These are phyloP conservation scores for Pygoscelis antarcticus DNA, from an alignment of 2,113 vertebrate species.

Conservation along the genomic window DNA sequence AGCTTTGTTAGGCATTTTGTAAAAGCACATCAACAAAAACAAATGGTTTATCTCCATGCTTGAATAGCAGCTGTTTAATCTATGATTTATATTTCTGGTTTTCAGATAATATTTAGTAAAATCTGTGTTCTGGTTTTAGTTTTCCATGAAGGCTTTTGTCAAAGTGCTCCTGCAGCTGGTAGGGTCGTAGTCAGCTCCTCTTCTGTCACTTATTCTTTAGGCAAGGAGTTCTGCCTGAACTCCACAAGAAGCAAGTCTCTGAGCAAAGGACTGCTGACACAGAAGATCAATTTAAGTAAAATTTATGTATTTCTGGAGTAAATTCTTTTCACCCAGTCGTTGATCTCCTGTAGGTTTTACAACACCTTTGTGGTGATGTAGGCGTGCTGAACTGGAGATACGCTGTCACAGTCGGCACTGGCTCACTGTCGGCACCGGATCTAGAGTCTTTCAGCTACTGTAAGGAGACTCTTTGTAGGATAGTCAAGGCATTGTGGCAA, in stretches of 20 bases:
- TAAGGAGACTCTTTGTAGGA: background rate
- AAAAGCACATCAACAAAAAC: background rate
- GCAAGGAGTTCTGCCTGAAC: background rate
- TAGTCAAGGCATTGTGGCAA: rapidly evolving
- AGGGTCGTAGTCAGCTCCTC: background rate
- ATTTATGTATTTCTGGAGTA: background rate
- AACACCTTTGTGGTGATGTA: rapidly evolving
- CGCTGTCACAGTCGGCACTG: rapidly evolving
- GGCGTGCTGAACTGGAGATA: rapidly evolving
- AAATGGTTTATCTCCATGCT: background rate
- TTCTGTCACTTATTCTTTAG: rapidly evolving
- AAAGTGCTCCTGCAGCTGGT: background rate
- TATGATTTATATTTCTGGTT: background rate
- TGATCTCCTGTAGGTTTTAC: background rate
- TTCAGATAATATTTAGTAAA: background rate
- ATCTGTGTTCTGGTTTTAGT: background rate
- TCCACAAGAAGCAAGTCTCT: rapidly evolving
- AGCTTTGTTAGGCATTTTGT: background rate
- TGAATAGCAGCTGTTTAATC: background rate
- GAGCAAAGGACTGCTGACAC: background rate
- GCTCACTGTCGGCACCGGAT: rapidly evolving
- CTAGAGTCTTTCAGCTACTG: background rate
- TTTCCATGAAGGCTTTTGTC: background rate
- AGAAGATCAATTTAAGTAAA: rapidly evolving
- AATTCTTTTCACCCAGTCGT: background rate